Base-by-base conservation (phyloP, 2,113 vertebrate species). In the Hippocampus mohnikei region DNA sequence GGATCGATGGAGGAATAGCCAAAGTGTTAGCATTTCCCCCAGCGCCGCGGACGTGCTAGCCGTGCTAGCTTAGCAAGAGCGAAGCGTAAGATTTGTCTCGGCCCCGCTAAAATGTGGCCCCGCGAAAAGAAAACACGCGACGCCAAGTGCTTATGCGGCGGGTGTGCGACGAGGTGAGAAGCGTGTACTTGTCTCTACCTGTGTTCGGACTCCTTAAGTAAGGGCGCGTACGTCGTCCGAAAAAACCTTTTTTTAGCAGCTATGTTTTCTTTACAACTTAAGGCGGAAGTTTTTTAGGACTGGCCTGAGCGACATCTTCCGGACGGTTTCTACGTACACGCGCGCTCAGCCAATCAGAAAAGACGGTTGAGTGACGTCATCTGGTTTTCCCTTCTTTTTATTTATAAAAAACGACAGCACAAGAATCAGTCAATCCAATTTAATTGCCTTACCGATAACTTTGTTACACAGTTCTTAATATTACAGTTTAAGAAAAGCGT, bases 241-340 rank as follows among this genome's bases (percentile, higher is more conserved):
- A 66, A 59, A 59, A 67, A 73, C 66, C 77, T 83, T 79, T 85
- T 84, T 55, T 55, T 23, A 88, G 87, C 86, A 67, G 74, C 82
- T 81, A 46, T 91, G 88, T 90, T 90, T 90, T 90, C 88, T 89
- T 87, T 88, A 89, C 87, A 89, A 91, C 80, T 91, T 89, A 81
- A 91, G 87, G 85, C 90, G 90, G 90, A 91, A 91, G 90, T 91
- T 90, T 91, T 89, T 89, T 74, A 81, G 84, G 81, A 87, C 80
- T 78, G 78, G 84, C 79, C 82, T 69, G 60, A 76, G 77, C 79
- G 85, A 88, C 90, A 88, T 85, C 82, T 90, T 90, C 88, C 90
- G 90, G 83, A 83, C 81, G 66, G 71, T 73, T 73, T 53, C 77
- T 78, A 85, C 85, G 84, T 88, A 46, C 85, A 53, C 71, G 66